phyloP scores from a whole-genome alignment of 2,797 vertebrate species.

The Sebastes flavidus region DNA sequence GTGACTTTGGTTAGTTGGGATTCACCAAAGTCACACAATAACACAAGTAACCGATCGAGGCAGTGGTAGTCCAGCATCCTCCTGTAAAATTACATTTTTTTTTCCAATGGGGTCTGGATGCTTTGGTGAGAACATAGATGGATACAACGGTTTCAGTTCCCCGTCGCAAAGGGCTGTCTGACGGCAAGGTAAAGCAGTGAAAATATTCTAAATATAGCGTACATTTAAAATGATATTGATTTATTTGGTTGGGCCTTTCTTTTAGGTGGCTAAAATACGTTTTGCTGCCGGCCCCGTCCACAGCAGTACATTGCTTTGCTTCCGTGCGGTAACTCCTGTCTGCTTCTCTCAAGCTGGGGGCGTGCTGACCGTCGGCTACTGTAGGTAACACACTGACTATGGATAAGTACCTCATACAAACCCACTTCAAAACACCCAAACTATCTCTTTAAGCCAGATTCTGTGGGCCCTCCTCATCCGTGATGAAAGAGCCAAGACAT shows the following conservation, averaged over 20 bases:
- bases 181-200: background rate
- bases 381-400: background rate
- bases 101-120: background rate
- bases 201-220: background rate
- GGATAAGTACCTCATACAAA: background rate
- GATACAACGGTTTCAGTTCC: background rate
- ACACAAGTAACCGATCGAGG: background rate
- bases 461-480: background rate
- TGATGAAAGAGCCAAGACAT: background rate
- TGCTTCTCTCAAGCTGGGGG: background rate
- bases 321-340: background rate
- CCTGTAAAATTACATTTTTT: too few relatives aligned
- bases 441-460: background rate
- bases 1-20: background rate
- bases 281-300: background rate
- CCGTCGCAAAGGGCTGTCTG: background rate
- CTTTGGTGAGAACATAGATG: background rate
- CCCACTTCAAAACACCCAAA: background rate
- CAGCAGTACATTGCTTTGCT: background rate
- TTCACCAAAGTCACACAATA: background rate
- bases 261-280: background rate
- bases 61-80: background rate
- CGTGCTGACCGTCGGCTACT: background rate
- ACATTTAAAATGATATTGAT: background rate
- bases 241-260: too few relatives aligned